Percentiles rank a stretch among this genome's conserved stretches.
phyloP scores from a whole-genome alignment of 2,888 invertebrate genomes.

The Lymantria dispar region DNA sequence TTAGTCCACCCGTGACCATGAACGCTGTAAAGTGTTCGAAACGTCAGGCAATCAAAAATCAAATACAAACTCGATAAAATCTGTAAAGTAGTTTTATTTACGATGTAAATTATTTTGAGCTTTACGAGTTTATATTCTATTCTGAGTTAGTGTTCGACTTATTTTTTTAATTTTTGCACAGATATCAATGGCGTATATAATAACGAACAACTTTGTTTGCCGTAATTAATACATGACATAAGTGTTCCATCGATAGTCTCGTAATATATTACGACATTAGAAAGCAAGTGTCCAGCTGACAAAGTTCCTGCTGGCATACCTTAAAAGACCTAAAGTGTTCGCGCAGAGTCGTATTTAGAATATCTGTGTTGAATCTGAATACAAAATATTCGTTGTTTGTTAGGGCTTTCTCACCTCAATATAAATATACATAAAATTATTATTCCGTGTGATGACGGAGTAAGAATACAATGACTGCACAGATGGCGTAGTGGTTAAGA shows the following conservation, averaged over 20 bases:
- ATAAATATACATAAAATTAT: neutral
- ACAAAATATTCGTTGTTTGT: neutral
- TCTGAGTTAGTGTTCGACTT: too few relatives aligned
- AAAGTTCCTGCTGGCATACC: constrained; percentile 70
- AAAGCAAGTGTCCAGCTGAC: constrained; percentile 61
- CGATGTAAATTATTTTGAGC: too few relatives aligned
- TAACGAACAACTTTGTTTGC: constrained; percentile 41
- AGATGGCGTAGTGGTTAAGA: too few relatives aligned
- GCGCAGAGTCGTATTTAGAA: constrained; percentile 34
- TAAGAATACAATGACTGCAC: too few relatives aligned
- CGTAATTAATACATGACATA: constrained; percentile 77
- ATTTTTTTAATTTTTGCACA: too few relatives aligned
- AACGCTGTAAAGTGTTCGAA: too few relatives aligned
- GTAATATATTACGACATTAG: constrained; percentile 75
- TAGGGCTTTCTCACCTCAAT: neutral
- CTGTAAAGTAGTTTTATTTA: too few relatives aligned
- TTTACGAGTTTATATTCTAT: too few relatives aligned
- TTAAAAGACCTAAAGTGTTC: constrained; percentile 53
- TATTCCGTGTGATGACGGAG: too few relatives aligned
- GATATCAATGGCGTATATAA: constrained; percentile 26
- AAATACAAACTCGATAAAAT: too few relatives aligned
- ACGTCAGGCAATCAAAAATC: too few relatives aligned
- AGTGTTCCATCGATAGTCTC: constrained; percentile 65
- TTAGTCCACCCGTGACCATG: too few relatives aligned
- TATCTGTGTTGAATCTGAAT: neutral